Percentiles rank a stretch among this genome's conserved stretches.
Conservation (phyloP, 2,888 invertebrate genomes). For the Aquatica leii region DNA sequence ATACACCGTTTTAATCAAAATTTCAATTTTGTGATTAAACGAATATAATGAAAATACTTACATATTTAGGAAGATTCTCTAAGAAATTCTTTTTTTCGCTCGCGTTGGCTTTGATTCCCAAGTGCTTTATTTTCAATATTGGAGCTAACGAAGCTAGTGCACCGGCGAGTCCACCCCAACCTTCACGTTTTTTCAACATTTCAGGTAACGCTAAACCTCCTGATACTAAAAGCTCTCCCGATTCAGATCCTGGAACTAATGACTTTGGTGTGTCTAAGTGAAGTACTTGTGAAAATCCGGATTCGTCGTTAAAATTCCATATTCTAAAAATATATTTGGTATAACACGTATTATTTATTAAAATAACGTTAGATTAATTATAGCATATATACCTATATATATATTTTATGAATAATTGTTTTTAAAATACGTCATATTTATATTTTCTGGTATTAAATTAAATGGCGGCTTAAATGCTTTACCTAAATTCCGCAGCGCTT, state of each 20-base stretch:
- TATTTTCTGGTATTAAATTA: no score
- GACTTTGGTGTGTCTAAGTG: conserved; percentile 71
- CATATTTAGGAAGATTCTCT: conserved; percentile 66
- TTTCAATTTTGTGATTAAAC: no score
- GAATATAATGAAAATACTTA: conserved; percentile 45
- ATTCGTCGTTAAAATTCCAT: conserved; percentile 76
- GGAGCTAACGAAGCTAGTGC: conserved; percentile 69
- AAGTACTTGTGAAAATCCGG: conserved; percentile 73
- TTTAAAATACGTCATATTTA: no score
- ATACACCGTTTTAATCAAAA: no score
- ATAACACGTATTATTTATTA: no score
- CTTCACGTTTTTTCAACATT: conserved; percentile 45
- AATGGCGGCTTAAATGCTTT: no score
- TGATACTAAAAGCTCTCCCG: conserved; percentile 68
- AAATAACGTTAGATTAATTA: no score
- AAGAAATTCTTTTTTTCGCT: conserved; percentile 63
- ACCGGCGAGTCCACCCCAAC: conserved; percentile 58
- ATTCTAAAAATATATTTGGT: conserved; percentile 59
- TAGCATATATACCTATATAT: no score
- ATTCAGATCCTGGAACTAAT: conserved; percentile 72
- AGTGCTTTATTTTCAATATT: conserved; percentile 65
- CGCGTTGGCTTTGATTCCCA: conserved; percentile 60
- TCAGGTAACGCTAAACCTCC: conserved; percentile 69
- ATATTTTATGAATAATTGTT: no score
- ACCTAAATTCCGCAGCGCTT: conserved; percentile 72